Evolutionary conservation across 2,888 invertebrate species (phyloP).

Genomic region (Drosophila eohydei): DNA sequence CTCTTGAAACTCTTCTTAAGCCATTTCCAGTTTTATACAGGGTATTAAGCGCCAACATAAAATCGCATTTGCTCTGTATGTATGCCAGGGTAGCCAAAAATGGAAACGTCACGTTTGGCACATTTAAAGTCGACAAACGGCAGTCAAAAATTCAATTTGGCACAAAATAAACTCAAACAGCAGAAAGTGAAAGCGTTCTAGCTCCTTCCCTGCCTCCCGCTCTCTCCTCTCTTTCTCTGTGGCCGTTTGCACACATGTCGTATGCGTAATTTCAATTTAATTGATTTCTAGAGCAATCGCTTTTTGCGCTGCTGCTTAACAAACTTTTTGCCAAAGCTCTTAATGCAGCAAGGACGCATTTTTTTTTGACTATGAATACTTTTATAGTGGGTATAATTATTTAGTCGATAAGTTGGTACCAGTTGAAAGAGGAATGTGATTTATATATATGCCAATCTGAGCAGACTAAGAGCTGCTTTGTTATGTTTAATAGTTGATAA

Average conservation of each 20-base stretch:
- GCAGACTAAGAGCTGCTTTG: no score
- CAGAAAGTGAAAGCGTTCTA: slow-evolving; percentile 48
- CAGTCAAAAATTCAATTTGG: slow-evolving; percentile 46
- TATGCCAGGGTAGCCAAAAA: slow-evolving; percentile 6
- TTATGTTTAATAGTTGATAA: no score
- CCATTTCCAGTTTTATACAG: background rate
- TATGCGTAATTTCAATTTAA: slow-evolving; percentile 77
- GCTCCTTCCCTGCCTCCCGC: background rate
- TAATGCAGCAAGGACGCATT: slow-evolving; percentile 50
- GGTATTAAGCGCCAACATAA: slow-evolving; percentile 1
- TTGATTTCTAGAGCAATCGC: slow-evolving; percentile 66
- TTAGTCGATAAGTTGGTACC: background rate
- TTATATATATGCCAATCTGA: no score
- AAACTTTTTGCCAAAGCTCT: slow-evolving; percentile 68
- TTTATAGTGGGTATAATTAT: background rate
- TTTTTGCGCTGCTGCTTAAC: slow-evolving; percentile 36
- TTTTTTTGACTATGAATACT: background rate
- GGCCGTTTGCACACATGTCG: slow-evolving; percentile 65
- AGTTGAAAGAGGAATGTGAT: background rate
- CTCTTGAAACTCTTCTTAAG: background rate
- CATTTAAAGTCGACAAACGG: slow-evolving; percentile 43
- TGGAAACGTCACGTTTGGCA: slow-evolving; percentile 59
- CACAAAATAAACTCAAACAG: slow-evolving; percentile 43
- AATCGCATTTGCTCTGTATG: background rate
- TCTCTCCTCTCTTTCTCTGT: background rate